Evolutionary conservation across 1,140 invertebrate species (phyloP), one percentile per base, ranked within the genome.

Genomic region (Eupristina koningsbergeri): DNA sequence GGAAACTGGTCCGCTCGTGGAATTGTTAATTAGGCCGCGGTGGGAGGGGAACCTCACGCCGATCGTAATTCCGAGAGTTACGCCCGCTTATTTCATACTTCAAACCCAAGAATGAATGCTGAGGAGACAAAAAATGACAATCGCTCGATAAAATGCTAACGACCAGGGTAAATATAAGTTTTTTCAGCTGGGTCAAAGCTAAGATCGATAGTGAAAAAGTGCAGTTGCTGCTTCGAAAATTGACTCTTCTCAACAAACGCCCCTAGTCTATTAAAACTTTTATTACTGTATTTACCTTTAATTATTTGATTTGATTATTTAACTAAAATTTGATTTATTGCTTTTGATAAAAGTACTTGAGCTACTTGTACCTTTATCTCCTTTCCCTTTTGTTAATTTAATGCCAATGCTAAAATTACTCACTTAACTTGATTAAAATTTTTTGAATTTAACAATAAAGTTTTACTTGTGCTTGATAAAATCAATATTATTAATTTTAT

Each of bases 1-100:
- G 79, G 34, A 81, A 81, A 81, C 50, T 81, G 71, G 80, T 75
- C 29, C 80, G 80, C 36, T 31, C 69, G 79, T 50, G n/a, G 29
- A 47, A 47, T 76, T 29, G 71, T 75, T 75, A 81, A 81, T 81
- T 81, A 81, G 71, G 36, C 19, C 19, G 50, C 19, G 6, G 58
- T 0, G 19, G 19, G 9, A 13, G n/a, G n/a, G n/a, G n/a, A n/a
- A n/a, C 41, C 41, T 45, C 41, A 11, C 41, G 11, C 6, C 5
- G 41, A 69, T 69, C 67, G 67, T 71, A 71, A 71, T 71, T 71
- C 67, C 36, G 67, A 41, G 67, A 71, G 67, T 71, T 41, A 69
- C 67, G 67, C 67, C 67, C 34, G 67, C 67, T 69, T 69, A 69
- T 69, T 69, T 69, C 26, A 22, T 69, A 69, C 67, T 69, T 69